phyloP scores from a whole-genome alignment of 2,797 vertebrate genomes.

The Poeciliopsis gracilis region DNA sequence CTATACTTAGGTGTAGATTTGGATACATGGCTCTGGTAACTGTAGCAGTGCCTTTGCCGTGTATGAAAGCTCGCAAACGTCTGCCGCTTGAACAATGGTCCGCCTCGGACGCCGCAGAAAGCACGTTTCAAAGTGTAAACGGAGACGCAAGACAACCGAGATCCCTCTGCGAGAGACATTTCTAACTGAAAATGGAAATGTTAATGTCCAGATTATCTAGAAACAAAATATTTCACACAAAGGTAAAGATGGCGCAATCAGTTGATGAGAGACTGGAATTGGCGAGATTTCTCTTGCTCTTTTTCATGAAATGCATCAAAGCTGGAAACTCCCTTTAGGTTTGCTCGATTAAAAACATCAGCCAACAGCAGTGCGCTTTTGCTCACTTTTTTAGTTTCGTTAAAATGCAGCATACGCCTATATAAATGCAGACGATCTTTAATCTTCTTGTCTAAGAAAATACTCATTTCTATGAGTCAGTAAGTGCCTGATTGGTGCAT shows the following conservation, averaged over 20 bases:
- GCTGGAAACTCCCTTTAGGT: neutral
- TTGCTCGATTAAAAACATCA: neutral
- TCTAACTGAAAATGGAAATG: neutral
- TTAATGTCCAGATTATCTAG: neutral
- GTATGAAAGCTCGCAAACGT: slow-evolving; percentile 52
- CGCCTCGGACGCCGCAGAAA: neutral
- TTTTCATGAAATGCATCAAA: neutral
- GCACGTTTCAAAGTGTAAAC: neutral
- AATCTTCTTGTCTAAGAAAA: neutral
- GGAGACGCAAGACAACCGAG: neutral
- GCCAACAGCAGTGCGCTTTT: neutral
- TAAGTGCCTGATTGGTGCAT: neutral
- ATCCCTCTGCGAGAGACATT: too few species aligned
- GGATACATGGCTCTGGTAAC: slow-evolving; percentile 17
- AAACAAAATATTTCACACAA: neutral
- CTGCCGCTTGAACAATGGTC: slow-evolving; percentile 4
- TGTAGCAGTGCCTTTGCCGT: slow-evolving; percentile 3
- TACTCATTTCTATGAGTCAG: neutral
- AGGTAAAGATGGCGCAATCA: neutral
- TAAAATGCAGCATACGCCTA: neutral
- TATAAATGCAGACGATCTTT: neutral
- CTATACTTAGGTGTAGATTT: slow-evolving; percentile 7
- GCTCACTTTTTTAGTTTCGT: neutral
- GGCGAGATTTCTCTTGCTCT: neutral
- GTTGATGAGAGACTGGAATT: neutral